Base-by-base conservation (phyloP, 2,797 vertebrate species). In the Falco columbarius region DNA sequence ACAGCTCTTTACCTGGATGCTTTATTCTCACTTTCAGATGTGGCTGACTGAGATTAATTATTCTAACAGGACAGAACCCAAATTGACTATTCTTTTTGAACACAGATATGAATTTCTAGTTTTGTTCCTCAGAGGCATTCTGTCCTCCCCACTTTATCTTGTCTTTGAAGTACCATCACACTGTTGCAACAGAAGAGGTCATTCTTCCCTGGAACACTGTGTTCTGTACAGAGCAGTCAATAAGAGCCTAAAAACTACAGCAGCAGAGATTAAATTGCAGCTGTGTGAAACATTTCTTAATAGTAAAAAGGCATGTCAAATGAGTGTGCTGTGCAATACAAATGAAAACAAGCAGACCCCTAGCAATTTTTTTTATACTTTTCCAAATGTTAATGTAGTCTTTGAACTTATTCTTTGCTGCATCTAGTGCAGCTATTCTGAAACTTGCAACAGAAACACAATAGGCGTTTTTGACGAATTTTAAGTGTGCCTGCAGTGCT, bases 91-190 rank as follows among this genome's bases (percentile, higher is more conserved):
- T 94, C 89, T 88, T 94, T 91, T 73, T 93, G 49, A 96, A 89
- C 67, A 56, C 12, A 76, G 58, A 63, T 86, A 74, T 1, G 47
- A 91, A 90, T 92, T 87, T 51, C 73, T 79, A 62, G 83, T 77
- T 82, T 94, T 90, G 58, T 20, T 85, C 62, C 92, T 97, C 68
- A 38, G 95, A 96, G 88, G 86, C 84, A 90, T 92, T 68, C 71
- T 88, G 67, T 54, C 72, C 55, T 90, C 49, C 40, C 36, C 62
- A n/a, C 71, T 79, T 92, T 89, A 92, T 89, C 73, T 81, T 1
- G 7, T 77, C 87, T 89, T 92, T 90, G 84, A 91, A 20, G 21
- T 65, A 86, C 79, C 58, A 88, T 38, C 89, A 79, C 24, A 24
- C 36, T 55, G 61, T 42, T 89, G 62, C 77, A 91, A 91, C 42